Evolutionary conservation across 2,113 vertebrate genomes (phyloP), one percentile per base, ranked within the genome.

Genomic region (Smithornis capensis): DNA sequence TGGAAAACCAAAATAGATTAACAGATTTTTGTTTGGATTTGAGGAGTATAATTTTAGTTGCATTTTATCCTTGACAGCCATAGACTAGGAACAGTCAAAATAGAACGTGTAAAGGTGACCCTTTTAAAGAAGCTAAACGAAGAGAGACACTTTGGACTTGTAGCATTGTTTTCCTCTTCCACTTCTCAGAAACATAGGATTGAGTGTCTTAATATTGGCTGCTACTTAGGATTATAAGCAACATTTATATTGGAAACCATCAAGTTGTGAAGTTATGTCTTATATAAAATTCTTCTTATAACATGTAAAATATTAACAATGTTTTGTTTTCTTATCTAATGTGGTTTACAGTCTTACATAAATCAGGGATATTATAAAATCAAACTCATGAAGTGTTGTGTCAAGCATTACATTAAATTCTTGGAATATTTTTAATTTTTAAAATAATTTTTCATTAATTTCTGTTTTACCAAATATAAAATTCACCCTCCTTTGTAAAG

Each of bases 321-420:
- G 42, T 91, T 77, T 95, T 71, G 49, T 77, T 97, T 97, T 97
- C 92, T 96, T 92, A 80, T 92, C 55, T 59, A 60, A 87, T 67
- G 50, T 89, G 84, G 49, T n/a, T 83, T 80, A 49, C 0, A 94
- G 75, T 18, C 40, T 75, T 42, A 65, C 29, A 47, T 78, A 95
- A 93, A 94, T 93, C 28, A 56, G 25, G 60, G 63, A 55, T 65
- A 42, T 49, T 86, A 76, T 91, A 92, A 97, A 95, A 93, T 89
- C 59, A 87, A 90, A 76, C 27, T 28, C 49, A 69, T 93, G 14
- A 95, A 97, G 92, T 90, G 19, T 63, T 94, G 53, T 90, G n/a
- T 83, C 35, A 93, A 65, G 73, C 88, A 75, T 92, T 73, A 97
- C 96, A 92, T 94, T 83, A 91, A 87, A 73, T 55, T 76, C 3